Evolutionary conservation across 30 jellyfish, hydroid and myxozoan species (phyloP).

Genomic region (Phacellophora camtschatica): DNA sequence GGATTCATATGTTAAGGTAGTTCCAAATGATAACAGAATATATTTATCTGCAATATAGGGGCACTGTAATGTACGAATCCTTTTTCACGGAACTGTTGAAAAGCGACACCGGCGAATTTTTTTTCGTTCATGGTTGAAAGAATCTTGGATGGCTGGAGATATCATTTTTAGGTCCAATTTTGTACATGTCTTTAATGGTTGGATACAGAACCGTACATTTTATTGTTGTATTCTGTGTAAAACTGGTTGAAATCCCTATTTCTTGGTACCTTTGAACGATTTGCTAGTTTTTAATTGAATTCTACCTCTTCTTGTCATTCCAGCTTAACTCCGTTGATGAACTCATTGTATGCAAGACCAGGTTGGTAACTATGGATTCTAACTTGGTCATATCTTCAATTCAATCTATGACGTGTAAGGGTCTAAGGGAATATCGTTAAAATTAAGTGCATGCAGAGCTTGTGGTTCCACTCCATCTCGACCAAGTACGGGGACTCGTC

Average conservation of each 20-base stretch:
- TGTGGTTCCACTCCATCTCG: slow-evolving; percentile 32
- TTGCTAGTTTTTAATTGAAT: background rate
- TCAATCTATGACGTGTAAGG: background rate
- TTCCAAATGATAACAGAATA: no score
- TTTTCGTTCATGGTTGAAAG: no score
- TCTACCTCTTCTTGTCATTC: slow-evolving; percentile 3
- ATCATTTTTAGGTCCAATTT: no score
- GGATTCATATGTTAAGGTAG: no score
- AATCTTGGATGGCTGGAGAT: no score
- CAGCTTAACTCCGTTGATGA: background rate
- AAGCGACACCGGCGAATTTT: no score
- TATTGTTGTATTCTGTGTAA: background rate
- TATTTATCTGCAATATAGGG: no score
- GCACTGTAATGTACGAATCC: no score
- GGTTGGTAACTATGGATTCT: slow-evolving; percentile 16
- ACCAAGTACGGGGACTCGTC: background rate
- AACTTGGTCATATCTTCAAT: background rate
- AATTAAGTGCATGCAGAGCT: slow-evolving; percentile 17
- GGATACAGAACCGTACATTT: background rate
- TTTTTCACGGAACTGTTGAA: no score
- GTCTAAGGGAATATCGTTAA: background rate
- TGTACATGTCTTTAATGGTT: no score
- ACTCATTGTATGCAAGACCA: slow-evolving; percentile 28
- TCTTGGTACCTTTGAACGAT: slow-evolving; percentile 24
- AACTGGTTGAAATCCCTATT: slow-evolving; percentile 13